These are phyloP conservation scores for Amphiprion ocellaris DNA, from an alignment of 2,113 vertebrate genomes.

Conservation along the genomic window DNA sequence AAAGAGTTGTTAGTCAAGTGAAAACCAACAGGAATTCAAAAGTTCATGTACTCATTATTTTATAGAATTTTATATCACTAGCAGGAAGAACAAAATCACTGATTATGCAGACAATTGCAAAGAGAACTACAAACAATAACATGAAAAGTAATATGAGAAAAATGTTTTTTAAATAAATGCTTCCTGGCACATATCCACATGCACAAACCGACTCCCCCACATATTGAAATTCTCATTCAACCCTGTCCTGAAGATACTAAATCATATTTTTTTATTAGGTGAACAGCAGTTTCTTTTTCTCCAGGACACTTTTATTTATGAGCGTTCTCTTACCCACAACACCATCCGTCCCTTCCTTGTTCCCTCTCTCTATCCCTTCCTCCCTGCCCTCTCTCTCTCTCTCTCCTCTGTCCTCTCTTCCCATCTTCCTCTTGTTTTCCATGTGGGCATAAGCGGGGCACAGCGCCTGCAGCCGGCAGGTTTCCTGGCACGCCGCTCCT, in stretches of 20 bases:
- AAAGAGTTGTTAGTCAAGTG: conserved; percentile 34
- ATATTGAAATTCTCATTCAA: conserved; percentile 23
- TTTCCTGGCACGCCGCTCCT: conserved; percentile 85
- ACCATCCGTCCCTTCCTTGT: conserved; percentile 25
- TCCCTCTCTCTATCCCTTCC: conserved; percentile 32
- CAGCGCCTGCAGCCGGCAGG: conserved; percentile 68
- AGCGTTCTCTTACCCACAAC: conserved; percentile 32
- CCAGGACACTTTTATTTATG: conserved; percentile 44
- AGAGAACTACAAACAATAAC: conserved; percentile 5
- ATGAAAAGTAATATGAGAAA: conserved; percentile 2
- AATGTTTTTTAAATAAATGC: neutral
- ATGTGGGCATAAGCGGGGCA: conserved; percentile 69
- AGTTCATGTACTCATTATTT: conserved; percentile 10
- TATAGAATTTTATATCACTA: conserved; percentile 9
- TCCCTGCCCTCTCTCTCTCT: conserved; percentile 50
- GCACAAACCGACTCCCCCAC: neutral
- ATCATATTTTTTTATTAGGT: conserved; percentile 14
- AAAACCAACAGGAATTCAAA: conserved; percentile 9
- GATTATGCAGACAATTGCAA: conserved; percentile 1
- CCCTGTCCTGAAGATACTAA: conserved; percentile 1
- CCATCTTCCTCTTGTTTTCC: conserved; percentile 83
- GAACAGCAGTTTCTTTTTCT: conserved; percentile 24
- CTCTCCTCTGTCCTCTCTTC: conserved; percentile 61
- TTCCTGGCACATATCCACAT: neutral
- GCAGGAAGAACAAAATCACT: conserved; percentile 1